Evolutionary conservation across 2,888 invertebrate species (phyloP).

Genomic region (Tiliacea citrago): DNA sequence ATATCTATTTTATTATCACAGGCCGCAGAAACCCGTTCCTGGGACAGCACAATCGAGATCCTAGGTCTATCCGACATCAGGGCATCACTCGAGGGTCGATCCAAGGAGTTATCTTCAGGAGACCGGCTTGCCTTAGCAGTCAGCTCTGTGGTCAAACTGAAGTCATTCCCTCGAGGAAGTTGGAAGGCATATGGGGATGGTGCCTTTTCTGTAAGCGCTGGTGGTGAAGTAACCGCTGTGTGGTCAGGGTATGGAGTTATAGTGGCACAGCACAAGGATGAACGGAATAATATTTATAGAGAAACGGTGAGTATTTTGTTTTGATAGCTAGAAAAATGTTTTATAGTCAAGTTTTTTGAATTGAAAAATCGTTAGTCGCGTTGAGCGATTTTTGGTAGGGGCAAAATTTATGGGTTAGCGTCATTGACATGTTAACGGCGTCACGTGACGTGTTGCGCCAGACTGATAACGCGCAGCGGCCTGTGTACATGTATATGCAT

Average conservation of each 20-base stretch:
- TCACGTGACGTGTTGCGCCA: too few relatives aligned
- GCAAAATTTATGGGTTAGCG: too few relatives aligned
- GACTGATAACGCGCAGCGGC: too few relatives aligned
- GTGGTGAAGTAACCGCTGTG: slow-evolving; percentile 80
- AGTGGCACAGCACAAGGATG: slow-evolving; percentile 83
- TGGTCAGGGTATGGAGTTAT: slow-evolving; percentile 81
- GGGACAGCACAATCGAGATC: slow-evolving; percentile 87
- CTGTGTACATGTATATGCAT: too few relatives aligned
- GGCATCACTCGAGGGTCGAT: slow-evolving; percentile 79
- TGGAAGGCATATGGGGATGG: slow-evolving; percentile 83
- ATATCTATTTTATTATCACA: slow-evolving; percentile 62
- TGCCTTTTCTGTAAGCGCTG: slow-evolving; percentile 77
- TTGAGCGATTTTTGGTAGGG: too few relatives aligned
- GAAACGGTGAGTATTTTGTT: slow-evolving; percentile 79
- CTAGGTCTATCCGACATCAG: slow-evolving; percentile 84
- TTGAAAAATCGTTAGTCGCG: too few relatives aligned
- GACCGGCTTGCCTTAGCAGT: slow-evolving; percentile 81
- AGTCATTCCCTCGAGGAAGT: slow-evolving; percentile 78
- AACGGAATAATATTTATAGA: slow-evolving; percentile 84
- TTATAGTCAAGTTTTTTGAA: too few relatives aligned
- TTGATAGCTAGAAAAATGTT: too few relatives aligned
- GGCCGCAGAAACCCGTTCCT: slow-evolving; percentile 84
- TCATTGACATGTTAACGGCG: too few relatives aligned
- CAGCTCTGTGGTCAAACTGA: slow-evolving; percentile 78
- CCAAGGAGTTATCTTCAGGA: slow-evolving; percentile 74